Percentiles rank a stretch among this genome's conserved stretches.
These are phyloP conservation scores for Nomada flava DNA, from an alignment of 2,888 invertebrate species.

Conservation along the genomic window DNA sequence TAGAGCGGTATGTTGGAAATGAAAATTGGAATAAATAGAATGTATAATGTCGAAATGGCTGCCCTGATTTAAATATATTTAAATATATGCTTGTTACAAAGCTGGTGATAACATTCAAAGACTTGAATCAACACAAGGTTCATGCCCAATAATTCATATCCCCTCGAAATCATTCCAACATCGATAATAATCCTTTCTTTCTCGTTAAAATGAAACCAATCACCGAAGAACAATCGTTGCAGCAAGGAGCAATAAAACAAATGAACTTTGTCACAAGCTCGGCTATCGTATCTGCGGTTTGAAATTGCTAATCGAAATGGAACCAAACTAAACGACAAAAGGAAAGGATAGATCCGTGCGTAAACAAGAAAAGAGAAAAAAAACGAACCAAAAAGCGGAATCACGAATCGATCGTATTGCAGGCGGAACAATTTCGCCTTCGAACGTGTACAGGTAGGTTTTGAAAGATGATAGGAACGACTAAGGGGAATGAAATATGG, in stretches of 20 bases:
- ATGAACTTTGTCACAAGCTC: not conserved
- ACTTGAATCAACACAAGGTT: no score
- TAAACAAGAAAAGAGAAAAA: not conserved
- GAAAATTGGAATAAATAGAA: no score
- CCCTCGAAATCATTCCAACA: not conserved
- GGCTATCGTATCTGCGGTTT: not conserved
- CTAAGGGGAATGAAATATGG: conserved; percentile 60
- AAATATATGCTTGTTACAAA: no score
- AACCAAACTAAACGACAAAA: not conserved
- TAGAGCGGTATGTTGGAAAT: no score
- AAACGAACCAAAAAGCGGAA: not conserved
- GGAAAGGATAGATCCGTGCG: not conserved
- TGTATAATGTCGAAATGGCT: no score
- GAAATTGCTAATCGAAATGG: conserved; percentile 6
- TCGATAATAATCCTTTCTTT: not conserved
- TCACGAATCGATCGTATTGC: conserved; percentile 6
- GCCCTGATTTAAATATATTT: no score
- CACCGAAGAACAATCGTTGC: not conserved
- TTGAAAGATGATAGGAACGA: conserved; percentile 65
- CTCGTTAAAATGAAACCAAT: not conserved
- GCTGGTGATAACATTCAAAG: no score
- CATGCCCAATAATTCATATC: not conserved
- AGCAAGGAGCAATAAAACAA: conserved; percentile 16
- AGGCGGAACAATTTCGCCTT: conserved; percentile 51
- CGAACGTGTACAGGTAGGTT: conserved; percentile 49